Base-by-base conservation (phyloP, 2,113 vertebrate genomes). In the Craseonycteris thonglongyai region DNA sequence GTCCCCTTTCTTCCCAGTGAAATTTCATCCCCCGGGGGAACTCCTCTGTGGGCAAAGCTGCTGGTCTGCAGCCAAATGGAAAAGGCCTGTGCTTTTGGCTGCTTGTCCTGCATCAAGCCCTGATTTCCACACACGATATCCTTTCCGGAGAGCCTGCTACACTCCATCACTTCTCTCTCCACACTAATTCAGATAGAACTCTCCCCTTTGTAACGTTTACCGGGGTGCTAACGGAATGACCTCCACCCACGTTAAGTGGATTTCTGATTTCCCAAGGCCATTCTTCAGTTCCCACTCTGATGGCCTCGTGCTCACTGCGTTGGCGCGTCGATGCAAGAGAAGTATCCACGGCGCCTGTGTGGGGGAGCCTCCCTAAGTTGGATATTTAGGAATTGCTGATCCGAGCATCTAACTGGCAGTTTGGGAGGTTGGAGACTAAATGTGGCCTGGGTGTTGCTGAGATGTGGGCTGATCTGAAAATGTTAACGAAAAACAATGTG, bases 271-370 rank as follows among this genome's bases (percentile, higher is more conserved):
- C 40, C 71, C 42, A 74, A 66, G 72, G 19, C 35, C 40, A 3
- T 75, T 59, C 15, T 72, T 65, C 69, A 69, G 86, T 5, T 35
- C 38, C 51, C 3, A 11, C 10, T 19, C 16, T 3, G 7, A 45
- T 1, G 13, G n/a, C 85, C 79, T 49, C 11, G 5, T 35, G 59
- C 91, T 59, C 7, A 0, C 5, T 18, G 42, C 47, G 22, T 66
- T 21, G 9, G 30, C 0, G 0, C 5, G 21, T 40, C 5, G 2
- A 9, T 38, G 10, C 38, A 1, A 8, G 45, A 2, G 33, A 47
- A n/a, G 4, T 42, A 30, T 26, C 13, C 15, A 24, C 0, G 0
- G 45, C 38, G 4, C 16, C 7, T 1, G 0, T 7, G 1, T 10
- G 58, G 69, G 38, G 38, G 8, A 66, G 51, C 10, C 16, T 56